Evolutionary conservation across 37 sponge, comb jelly and placozoan genomes (phyloP).

Genomic region (Amphimedon queenslandica): DNA sequence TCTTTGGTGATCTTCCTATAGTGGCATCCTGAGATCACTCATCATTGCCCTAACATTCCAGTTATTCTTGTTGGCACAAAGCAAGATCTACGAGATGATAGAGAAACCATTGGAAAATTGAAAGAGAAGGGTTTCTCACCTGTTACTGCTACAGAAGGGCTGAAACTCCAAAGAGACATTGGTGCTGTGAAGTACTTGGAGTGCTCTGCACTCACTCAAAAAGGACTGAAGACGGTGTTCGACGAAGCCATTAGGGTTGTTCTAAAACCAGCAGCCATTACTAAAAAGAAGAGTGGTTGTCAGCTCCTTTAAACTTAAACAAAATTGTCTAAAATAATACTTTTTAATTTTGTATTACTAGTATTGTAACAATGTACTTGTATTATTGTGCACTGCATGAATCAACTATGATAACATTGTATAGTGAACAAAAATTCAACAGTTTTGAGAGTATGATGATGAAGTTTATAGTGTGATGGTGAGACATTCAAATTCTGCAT

Average conservation of each 20-base stretch:
- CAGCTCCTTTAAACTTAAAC: neutral
- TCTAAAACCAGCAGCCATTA: conserved; percentile 30
- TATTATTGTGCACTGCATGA: too few species aligned
- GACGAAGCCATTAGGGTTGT: conserved; percentile 23
- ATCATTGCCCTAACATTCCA: conserved; percentile 55
- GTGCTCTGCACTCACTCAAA: conserved; percentile 62
- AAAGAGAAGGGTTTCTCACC: conserved; percentile 33
- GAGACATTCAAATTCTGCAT: too few species aligned
- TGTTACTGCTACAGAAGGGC: conserved; percentile 36
- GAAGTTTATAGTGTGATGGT: too few species aligned
- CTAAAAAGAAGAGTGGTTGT: conserved; percentile 78
- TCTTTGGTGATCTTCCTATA: neutral
- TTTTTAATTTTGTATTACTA: neutral
- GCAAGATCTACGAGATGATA: conserved; percentile 47
- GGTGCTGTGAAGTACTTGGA: conserved; percentile 53
- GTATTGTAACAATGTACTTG: neutral
- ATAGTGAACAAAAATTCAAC: too few species aligned
- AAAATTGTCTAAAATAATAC: too few species aligned
- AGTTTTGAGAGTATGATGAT: too few species aligned
- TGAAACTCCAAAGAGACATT: conserved; percentile 42
- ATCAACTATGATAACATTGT: too few species aligned
- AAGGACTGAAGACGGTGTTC: conserved; percentile 15
- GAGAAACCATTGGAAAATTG: conserved; percentile 26
- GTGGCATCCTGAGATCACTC: conserved; percentile 42
- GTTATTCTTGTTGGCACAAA: conserved; percentile 60